phyloP scores from a whole-genome alignment of 2,888 invertebrate genomes.

The Netelia inedita region DNA sequence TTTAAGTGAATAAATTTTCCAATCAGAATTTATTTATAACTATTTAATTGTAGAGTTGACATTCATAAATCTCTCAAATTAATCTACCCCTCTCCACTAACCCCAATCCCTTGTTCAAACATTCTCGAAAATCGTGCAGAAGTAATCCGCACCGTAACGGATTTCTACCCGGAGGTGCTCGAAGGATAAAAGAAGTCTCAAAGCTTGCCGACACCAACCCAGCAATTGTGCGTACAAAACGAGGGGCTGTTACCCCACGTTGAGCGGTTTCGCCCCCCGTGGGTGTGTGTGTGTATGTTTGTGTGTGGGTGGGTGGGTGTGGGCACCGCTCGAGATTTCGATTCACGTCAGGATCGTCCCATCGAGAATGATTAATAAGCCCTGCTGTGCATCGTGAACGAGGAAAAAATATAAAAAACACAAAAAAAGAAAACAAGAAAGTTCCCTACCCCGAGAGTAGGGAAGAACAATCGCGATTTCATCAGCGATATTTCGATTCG shows the following conservation, averaged over 20 bases:
- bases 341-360: slow-evolving; percentile 21
- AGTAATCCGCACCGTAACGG: slow-evolving; percentile 1
- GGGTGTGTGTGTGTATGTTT: not conserved
- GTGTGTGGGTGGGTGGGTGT: not conserved
- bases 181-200: not conserved
- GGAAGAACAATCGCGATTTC: slow-evolving; percentile 77
- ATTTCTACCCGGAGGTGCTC: slow-evolving; percentile 13
- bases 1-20: too few species aligned
- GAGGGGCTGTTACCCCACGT: not conserved
- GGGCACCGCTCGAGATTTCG: slow-evolving; percentile 32
- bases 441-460: not conserved
- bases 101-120: too few species aligned
- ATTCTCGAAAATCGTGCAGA: not conserved
- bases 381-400: slow-evolving; percentile 14
- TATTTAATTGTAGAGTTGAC: too few species aligned
- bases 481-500: slow-evolving; percentile 78
- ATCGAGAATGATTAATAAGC: slow-evolving; percentile 46
- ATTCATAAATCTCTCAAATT: too few species aligned
- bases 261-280: too few species aligned
- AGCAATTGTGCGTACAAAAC: slow-evolving; percentile 33
- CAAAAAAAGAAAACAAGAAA: not conserved
- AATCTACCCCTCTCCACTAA: too few species aligned
- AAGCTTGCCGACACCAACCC: slow-evolving; percentile 35
- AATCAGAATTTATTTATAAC: too few species aligned
- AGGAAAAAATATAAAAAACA: not conserved